Conservation (phyloP, 2,113 vertebrate genomes). For the Hemicordylus capensis region DNA sequence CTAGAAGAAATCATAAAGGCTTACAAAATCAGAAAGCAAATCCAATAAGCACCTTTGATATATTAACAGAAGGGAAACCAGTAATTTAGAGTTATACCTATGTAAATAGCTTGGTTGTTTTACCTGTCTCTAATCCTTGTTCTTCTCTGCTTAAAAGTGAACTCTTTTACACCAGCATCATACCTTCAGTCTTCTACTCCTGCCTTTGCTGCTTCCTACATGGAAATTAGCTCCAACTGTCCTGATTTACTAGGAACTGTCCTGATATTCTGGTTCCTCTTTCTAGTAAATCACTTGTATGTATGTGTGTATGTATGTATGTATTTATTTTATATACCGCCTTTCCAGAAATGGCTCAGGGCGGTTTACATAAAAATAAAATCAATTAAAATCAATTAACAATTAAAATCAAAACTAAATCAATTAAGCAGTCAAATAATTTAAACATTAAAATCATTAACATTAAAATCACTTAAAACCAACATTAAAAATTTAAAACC, state of each 20-base stretch:
- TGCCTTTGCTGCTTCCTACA: not conserved
- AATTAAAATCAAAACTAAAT: too few relatives aligned
- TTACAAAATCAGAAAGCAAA: not conserved
- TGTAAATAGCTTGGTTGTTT: not conserved
- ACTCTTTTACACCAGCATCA: not conserved
- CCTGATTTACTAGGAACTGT: not conserved
- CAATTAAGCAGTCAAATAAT: too few relatives aligned
- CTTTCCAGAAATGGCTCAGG: too few relatives aligned
- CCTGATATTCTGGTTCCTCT: not conserved
- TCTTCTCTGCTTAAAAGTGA: not conserved
- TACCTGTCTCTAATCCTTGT: too few relatives aligned
- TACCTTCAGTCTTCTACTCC: not conserved
- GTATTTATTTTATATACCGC: too few relatives aligned
- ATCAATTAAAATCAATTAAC: too few relatives aligned
- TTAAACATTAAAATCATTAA: too few relatives aligned
- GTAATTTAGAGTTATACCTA: not conserved
- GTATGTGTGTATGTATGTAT: too few relatives aligned
- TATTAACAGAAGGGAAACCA: not conserved
- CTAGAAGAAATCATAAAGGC: not conserved
- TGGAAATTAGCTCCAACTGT: not conserved
- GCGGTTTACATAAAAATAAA: too few relatives aligned
- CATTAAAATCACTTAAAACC: too few relatives aligned
- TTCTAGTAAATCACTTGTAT: too few relatives aligned
- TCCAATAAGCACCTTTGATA: not conserved
- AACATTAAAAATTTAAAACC: too few relatives aligned